Percentiles rank a stretch among this genome's conserved stretches.
phyloP scores from a whole-genome alignment of 2,113 vertebrate species.

The Hystrix cristata region DNA sequence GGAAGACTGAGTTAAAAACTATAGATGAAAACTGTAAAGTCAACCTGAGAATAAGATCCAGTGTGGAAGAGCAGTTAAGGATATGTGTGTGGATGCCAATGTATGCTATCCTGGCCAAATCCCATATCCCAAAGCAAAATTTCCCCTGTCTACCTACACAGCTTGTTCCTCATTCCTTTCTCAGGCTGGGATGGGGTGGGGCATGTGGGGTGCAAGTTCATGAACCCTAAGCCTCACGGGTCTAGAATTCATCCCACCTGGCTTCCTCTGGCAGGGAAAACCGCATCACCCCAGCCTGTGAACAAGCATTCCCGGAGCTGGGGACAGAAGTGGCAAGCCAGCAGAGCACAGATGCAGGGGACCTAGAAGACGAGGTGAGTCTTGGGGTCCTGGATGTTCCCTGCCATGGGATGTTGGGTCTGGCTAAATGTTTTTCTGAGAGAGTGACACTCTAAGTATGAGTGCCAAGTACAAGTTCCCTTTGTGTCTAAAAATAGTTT shows the following conservation, averaged over 20 bases:
- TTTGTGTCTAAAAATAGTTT: conserved; percentile 37
- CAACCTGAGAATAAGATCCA: conserved; percentile 3
- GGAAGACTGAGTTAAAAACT: conserved; percentile 32
- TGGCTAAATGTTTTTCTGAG: conserved; percentile 22
- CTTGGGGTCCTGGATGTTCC: neutral
- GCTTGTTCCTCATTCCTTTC: neutral
- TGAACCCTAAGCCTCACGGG: neutral
- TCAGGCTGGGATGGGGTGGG: neutral
- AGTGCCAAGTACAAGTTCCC: neutral
- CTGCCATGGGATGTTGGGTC: neutral
- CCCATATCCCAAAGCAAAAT: neutral
- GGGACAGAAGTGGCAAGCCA: conserved; percentile 46
- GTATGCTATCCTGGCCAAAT: neutral
- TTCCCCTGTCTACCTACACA: neutral
- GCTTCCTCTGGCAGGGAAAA: conserved; percentile 85
- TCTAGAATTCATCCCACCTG: neutral
- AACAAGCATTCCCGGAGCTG: conserved; percentile 87
- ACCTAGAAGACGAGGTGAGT: conserved; percentile 89
- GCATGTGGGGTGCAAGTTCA: neutral
- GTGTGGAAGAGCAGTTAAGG: neutral
- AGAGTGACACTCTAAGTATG: neutral
- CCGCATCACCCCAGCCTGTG: conserved; percentile 89
- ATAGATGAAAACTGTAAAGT: neutral
- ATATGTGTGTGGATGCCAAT: neutral
- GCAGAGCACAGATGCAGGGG: conserved; percentile 82